Percentiles rank a stretch among this genome's conserved stretches.
phyloP scores from a whole-genome alignment of 2,113 vertebrate genomes.

The Catagonus wagneri region DNA sequence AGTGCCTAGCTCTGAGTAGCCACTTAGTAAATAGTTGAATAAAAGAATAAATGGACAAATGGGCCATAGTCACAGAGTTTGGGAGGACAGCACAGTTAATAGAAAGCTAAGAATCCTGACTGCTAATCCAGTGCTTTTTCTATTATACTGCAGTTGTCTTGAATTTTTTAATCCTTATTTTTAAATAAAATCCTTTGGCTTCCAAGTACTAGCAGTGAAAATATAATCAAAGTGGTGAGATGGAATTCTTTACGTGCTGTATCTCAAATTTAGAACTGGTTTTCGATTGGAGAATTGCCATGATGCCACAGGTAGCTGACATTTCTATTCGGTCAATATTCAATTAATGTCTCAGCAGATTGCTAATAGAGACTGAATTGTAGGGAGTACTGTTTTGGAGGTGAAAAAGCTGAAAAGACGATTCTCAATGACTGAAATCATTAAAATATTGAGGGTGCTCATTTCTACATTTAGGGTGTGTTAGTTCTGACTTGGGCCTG shows the following conservation, averaged over 20 bases:
- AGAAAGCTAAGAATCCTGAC: background rate
- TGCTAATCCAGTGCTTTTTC: background rate
- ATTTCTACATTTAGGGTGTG: background rate
- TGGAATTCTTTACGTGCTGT: constrained; percentile 41
- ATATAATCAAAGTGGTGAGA: constrained; percentile 65
- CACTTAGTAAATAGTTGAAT: constrained; percentile 25
- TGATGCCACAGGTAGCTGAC: constrained; percentile 8
- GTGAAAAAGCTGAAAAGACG: background rate
- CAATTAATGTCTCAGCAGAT: constrained; percentile 65
- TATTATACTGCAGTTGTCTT: background rate
- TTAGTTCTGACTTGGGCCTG: constrained; percentile 5
- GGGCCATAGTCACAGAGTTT: background rate
- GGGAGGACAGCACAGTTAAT: background rate
- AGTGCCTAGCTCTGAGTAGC: constrained; percentile 25
- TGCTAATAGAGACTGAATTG: constrained; percentile 55
- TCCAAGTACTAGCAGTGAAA: constrained; percentile 47
- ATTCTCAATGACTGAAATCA: constrained; percentile 60
- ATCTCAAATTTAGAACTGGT: background rate
- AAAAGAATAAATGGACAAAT: constrained; percentile 15
- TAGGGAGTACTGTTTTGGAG: constrained; percentile 43
- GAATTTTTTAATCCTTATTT: constrained; percentile 41
- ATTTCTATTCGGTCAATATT: constrained; percentile 68
- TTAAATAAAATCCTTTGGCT: constrained; percentile 51
- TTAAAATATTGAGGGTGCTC: constrained; percentile 66
- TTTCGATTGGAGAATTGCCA: background rate